Percentiles rank a stretch among this genome's conserved stretches.
These are phyloP conservation scores for Bombus ignitus DNA, from an alignment of 1,140 invertebrate species.

Conservation along the genomic window DNA sequence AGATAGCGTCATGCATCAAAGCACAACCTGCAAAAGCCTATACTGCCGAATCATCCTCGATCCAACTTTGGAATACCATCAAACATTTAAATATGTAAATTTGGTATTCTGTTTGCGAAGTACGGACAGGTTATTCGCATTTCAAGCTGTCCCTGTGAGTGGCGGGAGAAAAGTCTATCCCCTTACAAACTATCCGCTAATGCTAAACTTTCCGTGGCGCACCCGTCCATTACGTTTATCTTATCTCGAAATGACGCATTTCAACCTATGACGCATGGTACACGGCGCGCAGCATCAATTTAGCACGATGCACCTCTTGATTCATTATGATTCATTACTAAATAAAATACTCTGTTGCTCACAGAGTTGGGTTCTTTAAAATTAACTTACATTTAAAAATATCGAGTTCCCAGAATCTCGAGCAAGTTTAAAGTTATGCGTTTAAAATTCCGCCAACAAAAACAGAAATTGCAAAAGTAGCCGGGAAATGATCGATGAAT, in stretches of 20 bases:
- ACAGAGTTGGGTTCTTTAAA: neutral
- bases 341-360: too few relatives aligned
- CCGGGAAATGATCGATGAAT: too few relatives aligned
- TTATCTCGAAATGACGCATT: constrained; percentile 14
- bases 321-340: constrained; percentile 5
- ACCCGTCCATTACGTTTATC: constrained; percentile 28
- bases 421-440: too few relatives aligned
- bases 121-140: neutral
- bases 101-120: neutral
- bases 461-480: too few relatives aligned
- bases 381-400: neutral
- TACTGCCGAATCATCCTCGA: neutral
- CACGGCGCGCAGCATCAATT: constrained; percentile 1
- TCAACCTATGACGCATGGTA: constrained; percentile 23
- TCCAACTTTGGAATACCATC: neutral
- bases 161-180: neutral
- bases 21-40: neutral
- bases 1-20: neutral
- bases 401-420: neutral
- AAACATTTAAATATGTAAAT: neutral
- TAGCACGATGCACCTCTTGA: neutral
- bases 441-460: too few relatives aligned
- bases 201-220: constrained; percentile 16
- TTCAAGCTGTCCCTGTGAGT: neutral
- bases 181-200: neutral